Evolutionary conservation across 2,797 vertebrate genomes (phyloP).

Genomic region (Halcyon badia): DNA sequence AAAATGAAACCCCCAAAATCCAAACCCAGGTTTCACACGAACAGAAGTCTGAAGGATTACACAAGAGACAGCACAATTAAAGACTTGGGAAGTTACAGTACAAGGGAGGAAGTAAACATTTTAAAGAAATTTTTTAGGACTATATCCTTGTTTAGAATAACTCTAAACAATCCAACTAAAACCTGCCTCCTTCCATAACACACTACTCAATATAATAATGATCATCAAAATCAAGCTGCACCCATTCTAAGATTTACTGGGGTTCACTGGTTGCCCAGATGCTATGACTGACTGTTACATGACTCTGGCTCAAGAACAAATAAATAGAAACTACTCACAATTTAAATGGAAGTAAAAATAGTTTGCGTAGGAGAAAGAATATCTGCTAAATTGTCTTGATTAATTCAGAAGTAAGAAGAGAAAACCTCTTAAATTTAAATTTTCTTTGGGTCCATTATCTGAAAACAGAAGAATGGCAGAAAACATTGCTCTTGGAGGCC

Average conservation of each 20-base stretch:
- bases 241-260: background rate
- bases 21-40: background rate
- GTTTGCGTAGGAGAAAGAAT: background rate
- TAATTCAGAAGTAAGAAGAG: background rate
- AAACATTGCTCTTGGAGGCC: background rate
- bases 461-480: background rate
- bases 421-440: background rate
- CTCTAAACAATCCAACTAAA: background rate
- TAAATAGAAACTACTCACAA: background rate
- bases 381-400: background rate
- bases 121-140: background rate
- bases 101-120: background rate
- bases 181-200: background rate
- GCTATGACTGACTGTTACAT: background rate
- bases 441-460: background rate
- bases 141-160: background rate
- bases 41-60: background rate
- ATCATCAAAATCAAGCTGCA: background rate
- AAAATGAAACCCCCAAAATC: background rate
- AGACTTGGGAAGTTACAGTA: background rate
- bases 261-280: background rate
- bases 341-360: background rate
- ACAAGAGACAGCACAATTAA: background rate
- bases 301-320: background rate
- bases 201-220: rapidly evolving